Base-by-base conservation (phyloP, 2,888 invertebrate genomes). In the Drosophila testacea region DNA sequence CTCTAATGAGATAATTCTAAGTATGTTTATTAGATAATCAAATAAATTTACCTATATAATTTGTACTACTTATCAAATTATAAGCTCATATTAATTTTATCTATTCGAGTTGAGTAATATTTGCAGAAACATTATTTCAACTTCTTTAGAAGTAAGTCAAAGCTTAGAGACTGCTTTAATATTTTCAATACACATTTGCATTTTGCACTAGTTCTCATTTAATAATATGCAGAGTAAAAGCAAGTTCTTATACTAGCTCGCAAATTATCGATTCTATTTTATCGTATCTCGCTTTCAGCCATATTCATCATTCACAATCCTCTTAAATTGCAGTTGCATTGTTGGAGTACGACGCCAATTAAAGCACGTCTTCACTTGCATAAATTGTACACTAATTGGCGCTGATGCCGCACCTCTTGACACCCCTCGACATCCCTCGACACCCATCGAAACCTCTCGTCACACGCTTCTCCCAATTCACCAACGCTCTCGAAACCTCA, bases 331-430 rank as follows among this genome's bases (percentile, higher is more conserved):
- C 56, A 48, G 50, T 27, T 51, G 32, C 55, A 51, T 54, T 63
- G 67, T 16, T 55, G 52, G 48, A 30, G 30, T 47, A 39, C 32
- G 36, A 47, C 9, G 62, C 59, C 74, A 73, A 78, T 78, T 78
- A 76, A 78, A 78, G 57, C 76, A 62, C 51, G 47, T 69, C 72
- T 69, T 78, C 51, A 60, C 47, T 42, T 76, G 79, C 79, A 78
- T 78, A 76, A 78, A 76, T 64, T 65, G 38, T 41, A 9, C 57
- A 60, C 79, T 73, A 78, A 76, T 76, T 76, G 76, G 64, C 39
- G 59, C 51, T 51, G 48, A 10, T 50, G 44, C 11, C 28, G 42
- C 68, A 56, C 27, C 42, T n/a, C 47, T 27, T 36, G 13, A 39
- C 7, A 7, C 50, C 22, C 4, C 22, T 42, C 22, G 27, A 6